phyloP scores from a whole-genome alignment of 1,140 invertebrate genomes.

The Cylas formicarius region DNA sequence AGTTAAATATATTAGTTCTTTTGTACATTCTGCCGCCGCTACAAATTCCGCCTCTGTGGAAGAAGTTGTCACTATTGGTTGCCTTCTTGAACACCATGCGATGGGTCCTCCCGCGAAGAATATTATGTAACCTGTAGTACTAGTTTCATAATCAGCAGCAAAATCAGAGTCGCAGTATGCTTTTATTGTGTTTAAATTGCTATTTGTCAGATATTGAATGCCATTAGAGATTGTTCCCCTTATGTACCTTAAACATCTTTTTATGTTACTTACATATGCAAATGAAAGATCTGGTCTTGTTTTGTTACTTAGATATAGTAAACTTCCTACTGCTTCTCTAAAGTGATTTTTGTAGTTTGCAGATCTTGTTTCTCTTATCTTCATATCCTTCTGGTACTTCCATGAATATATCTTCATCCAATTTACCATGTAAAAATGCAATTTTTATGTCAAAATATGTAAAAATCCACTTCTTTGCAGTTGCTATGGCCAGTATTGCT shows the following conservation, averaged over 20 bases:
- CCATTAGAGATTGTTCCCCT: too few species aligned
- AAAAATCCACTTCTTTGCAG: conserved; percentile 4
- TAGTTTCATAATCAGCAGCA: conserved; percentile 8
- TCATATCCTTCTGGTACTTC: conserved; percentile 9
- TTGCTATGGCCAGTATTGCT: conserved; percentile 4
- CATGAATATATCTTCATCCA: conserved; percentile 15
- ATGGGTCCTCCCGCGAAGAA: conserved; percentile 15
- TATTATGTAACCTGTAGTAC: conserved; percentile 15
- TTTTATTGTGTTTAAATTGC: too few species aligned
- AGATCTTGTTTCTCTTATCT: conserved; percentile 3
- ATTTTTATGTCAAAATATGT: conserved; percentile 15
- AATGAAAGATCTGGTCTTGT: background rate
- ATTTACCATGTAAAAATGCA: conserved; percentile 16
- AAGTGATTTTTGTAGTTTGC: conserved; percentile 12
- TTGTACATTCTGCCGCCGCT: conserved; percentile 22
- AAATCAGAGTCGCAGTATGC: conserved; percentile 12
- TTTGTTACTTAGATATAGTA: background rate
- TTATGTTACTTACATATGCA: too few species aligned
- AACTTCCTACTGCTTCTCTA: conserved; percentile 7
- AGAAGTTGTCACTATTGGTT: conserved; percentile 24
- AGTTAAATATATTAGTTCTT: conserved; percentile 25
- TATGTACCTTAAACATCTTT: too few species aligned
- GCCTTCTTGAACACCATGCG: conserved; percentile 25
- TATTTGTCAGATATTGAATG: too few species aligned
- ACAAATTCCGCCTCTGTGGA: conserved; percentile 35